These are phyloP conservation scores for Dromius quadrimaculatus DNA, from an alignment of 2,888 invertebrate genomes.

Conservation along the genomic window DNA sequence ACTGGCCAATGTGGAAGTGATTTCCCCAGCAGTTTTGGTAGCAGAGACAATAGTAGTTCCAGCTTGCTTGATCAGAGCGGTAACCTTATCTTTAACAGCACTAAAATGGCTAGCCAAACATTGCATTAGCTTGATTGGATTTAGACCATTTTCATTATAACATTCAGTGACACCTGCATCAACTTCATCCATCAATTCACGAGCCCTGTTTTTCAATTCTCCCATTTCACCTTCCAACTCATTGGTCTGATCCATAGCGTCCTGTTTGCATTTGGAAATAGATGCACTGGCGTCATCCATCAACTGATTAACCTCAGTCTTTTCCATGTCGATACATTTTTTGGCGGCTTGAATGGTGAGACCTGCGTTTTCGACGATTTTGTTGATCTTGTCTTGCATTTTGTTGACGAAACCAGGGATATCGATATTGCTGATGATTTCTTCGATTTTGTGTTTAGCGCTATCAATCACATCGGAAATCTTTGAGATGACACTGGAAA, in stretches of 20 bases:
- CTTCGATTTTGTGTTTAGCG: slow-evolving; percentile 26
- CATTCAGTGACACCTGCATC: background rate
- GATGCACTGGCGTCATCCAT: background rate
- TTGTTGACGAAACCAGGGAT: background rate
- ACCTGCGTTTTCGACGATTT: slow-evolving; percentile 18
- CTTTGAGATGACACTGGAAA: background rate
- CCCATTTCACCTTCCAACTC: background rate
- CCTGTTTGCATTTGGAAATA: background rate
- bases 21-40: slow-evolving; percentile 8
- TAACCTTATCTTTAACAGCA: background rate
- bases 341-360: slow-evolving; percentile 20
- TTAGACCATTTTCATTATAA: background rate
- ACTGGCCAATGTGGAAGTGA: background rate
- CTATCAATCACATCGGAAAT: slow-evolving; percentile 11
- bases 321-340: slow-evolving; percentile 21
- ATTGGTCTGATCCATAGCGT: slow-evolving; percentile 1
- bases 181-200: background rate
- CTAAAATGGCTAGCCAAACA: slow-evolving; percentile 2
- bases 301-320: background rate
- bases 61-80: background rate
- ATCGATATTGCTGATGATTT: slow-evolving; percentile 30
- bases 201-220: background rate
- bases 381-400: slow-evolving; percentile 21
- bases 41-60: slow-evolving; percentile 2
- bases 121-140: background rate